Evolutionary conservation across 2,797 vertebrate species (phyloP), one percentile per base, ranked within the genome.

Genomic region (Remorina albescens): DNA sequence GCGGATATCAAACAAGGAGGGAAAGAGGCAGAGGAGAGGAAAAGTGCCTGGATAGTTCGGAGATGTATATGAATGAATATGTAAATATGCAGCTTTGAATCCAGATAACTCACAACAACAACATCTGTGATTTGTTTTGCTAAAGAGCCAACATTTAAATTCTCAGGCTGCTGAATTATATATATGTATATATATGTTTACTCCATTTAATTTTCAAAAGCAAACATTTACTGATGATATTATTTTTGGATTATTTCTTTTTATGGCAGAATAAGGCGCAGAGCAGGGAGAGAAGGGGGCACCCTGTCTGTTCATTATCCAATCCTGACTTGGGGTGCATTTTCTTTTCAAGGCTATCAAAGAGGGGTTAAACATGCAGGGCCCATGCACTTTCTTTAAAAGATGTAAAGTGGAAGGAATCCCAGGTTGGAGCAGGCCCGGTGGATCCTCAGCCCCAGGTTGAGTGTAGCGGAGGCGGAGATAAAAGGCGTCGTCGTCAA

Each of bases 401-500:
- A 50, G 56, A 80, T 53, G 78, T 74, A 58, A 58, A 66, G 61
- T 60, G 83, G 74, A 57, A 13, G 76, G 71, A 86, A 87, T 87
- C 82, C 66, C 82, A 88, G 89, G 86, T 87, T 71, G 80, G 71
- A 76, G 77, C 49, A 51, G 84, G 88, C 81, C 84, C 74, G 68
- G 34, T 60, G 72, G 71, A 78, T 59, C 71, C 71, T 68, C 82
- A 49, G 80, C 89, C 89, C 80, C 83, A 82, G 92, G 90, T 93
- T 86, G 82, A 79, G 76, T 62, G 81, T 13, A 89, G 87, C 78
- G 74, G 78, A 88, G 87, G 88, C 84, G 79, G 47, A 89, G 90
- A 94, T 92, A 88, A 93, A 93, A 91, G 88, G 79, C 74, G 86
- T 86, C 87, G 84, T 90, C 86, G 88, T 94, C 92, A 92, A 94